Evolutionary conservation across 2,797 vertebrate genomes (phyloP).

Genomic region (Cryptoblepharus egeriae): DNA sequence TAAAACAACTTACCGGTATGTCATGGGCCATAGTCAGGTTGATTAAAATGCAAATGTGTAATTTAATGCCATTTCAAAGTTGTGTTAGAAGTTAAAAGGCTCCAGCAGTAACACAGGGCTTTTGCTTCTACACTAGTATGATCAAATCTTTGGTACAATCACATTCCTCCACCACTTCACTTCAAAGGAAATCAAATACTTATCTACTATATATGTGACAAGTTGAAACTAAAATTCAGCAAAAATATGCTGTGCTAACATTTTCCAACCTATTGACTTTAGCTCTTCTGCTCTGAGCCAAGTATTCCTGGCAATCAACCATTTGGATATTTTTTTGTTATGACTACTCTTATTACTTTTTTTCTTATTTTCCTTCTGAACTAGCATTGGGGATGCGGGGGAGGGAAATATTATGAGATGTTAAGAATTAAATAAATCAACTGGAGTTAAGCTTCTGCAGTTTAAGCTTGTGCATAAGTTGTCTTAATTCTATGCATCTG

Average conservation of each 20-base stretch:
- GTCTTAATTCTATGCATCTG: background rate
- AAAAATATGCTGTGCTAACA: background rate
- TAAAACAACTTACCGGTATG: background rate
- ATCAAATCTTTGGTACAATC: conserved; percentile 15
- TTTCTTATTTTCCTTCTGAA: background rate
- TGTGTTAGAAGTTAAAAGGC: background rate
- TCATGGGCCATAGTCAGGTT: background rate
- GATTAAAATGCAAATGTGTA: background rate
- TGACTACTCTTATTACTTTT: background rate
- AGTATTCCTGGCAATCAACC: conserved; percentile 15
- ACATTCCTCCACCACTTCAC: conserved; percentile 18
- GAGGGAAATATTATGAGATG: conserved; percentile 12
- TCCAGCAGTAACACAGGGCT: background rate
- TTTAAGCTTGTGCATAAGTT: background rate
- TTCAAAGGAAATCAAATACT: conserved; percentile 31
- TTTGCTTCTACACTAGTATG: conserved; percentile 26
- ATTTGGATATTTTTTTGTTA: conserved; percentile 37
- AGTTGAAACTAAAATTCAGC: conserved; percentile 4
- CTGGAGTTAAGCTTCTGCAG: background rate
- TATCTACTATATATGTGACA: background rate
- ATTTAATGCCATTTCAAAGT: background rate
- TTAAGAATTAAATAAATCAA: background rate
- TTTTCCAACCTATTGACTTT: conserved; percentile 31
- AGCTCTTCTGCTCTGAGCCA: conserved; percentile 24
- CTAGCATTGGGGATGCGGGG: background rate